Conservation (phyloP, 2,113 vertebrate genomes). For the Phyllopteryx taeniolatus region DNA sequence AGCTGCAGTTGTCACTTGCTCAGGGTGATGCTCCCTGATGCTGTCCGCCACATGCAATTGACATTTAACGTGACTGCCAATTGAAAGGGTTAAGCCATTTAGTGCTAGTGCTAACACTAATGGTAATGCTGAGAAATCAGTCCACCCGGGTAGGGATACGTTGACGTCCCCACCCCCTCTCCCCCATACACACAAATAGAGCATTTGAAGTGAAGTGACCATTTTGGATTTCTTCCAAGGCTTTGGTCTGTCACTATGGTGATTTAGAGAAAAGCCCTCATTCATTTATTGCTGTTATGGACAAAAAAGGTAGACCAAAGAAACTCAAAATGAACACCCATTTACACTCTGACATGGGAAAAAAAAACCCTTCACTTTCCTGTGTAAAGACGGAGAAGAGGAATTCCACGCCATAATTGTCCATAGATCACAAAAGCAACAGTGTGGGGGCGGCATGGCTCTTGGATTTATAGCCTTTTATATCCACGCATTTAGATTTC, state of each 20-base stretch:
- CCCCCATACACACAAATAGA: constrained; percentile 1
- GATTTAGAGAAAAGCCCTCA: constrained; percentile 58
- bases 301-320: constrained; percentile 30
- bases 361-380: neutral
- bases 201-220: constrained; percentile 38
- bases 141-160: neutral
- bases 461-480: constrained; percentile 26
- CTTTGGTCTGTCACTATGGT: constrained; percentile 60
- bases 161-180: constrained; percentile 8
- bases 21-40: constrained; percentile 12
- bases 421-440: neutral
- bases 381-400: neutral
- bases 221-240: constrained; percentile 59
- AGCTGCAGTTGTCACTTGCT: constrained; percentile 45
- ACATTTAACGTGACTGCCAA: constrained; percentile 39
- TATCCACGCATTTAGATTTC: constrained; percentile 37
- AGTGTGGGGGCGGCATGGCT: neutral
- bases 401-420: neutral
- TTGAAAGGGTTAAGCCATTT: neutral
- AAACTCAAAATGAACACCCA: constrained; percentile 8
- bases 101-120: neutral
- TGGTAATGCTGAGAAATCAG: constrained; percentile 1
- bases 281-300: constrained; percentile 52
- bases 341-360: neutral
- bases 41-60: constrained; percentile 51